Base-by-base conservation (phyloP, 2,888 invertebrate species). In the Alloplasta piceator region DNA sequence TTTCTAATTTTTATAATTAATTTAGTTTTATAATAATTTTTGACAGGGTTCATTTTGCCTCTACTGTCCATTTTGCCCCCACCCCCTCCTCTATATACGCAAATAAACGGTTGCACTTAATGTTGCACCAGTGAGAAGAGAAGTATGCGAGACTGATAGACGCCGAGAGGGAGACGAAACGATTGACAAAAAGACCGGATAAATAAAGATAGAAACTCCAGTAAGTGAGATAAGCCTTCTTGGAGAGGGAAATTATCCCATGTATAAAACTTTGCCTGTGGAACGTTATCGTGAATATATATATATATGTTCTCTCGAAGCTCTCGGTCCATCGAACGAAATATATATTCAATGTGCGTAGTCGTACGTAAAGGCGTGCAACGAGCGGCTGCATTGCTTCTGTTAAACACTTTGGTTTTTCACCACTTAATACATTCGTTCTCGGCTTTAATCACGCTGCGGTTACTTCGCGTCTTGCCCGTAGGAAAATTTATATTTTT, bases 131-230 rank as follows among this genome's bases (percentile, higher is more conserved):
- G 67, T 78, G 82, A 63, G 61, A 77, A 64, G 70, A 80, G 73
- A 80, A 80, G 73, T 77, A 81, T 75, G 63, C 64, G 75, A 76
- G 64, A 76, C 76, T 74, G 76, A 81, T 79, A 78, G 73, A 50
- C 78, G 70, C 46, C 72, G 48, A 58, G 60, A 26, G 50, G 61
- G 61, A 52, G 12, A 12, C 56, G 64, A 38, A 41, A 63, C 41
- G 5, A 6, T 6, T 7, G 63, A 52, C 52, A 56, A 64, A 63
- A 48, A 77, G 46, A 50, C 63, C 48, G 52, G 80, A 80, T 76
- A 76, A 80, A 72, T 55, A 64, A 71, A 66, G 75, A 71, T 55
- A 60, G 73, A 73, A 78, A 73, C 60, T 63, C 55, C 68, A 61
- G 26, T 26, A 26, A 55, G 10, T 56, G 70, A 81, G 81, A 81